phyloP scores from a whole-genome alignment of 2,888 invertebrate species.

The Choristoneura rosaceana region DNA sequence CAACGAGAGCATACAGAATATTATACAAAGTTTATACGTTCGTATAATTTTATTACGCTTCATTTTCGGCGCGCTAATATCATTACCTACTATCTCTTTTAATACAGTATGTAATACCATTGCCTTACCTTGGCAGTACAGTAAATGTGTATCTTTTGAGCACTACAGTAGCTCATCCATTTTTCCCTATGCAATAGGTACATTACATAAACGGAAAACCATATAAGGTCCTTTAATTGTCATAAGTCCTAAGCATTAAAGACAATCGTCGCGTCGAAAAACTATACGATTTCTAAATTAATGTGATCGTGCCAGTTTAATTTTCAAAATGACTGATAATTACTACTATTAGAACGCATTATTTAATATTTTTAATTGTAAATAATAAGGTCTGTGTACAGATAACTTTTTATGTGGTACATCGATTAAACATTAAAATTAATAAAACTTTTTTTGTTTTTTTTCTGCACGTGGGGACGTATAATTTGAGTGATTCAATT shows the following conservation, averaged over 20 bases:
- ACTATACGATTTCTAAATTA: background rate
- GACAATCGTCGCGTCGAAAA: background rate
- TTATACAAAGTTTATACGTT: too few species aligned
- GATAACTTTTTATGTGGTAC: slow-evolving; percentile 76
- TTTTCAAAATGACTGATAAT: slow-evolving; percentile 62
- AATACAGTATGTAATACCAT: too few species aligned
- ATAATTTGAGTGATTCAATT: slow-evolving; percentile 16
- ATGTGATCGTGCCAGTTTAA: slow-evolving; percentile 22
- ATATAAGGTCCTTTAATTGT: too few species aligned
- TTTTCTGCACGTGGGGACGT: background rate
- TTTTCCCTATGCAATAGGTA: too few species aligned
- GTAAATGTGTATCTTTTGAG: too few species aligned
- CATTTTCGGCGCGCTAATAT: too few species aligned
- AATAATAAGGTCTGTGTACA: slow-evolving; percentile 61
- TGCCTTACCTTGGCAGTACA: too few species aligned
- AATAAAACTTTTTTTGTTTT: slow-evolving; percentile 37
- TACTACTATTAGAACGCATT: slow-evolving; percentile 58
- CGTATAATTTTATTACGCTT: too few species aligned
- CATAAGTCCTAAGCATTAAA: background rate
- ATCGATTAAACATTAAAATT: slow-evolving; percentile 76
- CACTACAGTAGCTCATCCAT: too few species aligned
- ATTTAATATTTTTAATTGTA: slow-evolving; percentile 36
- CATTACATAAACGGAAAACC: too few species aligned
- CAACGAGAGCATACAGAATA: too few species aligned
- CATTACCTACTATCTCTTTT: too few species aligned